phyloP scores from a whole-genome alignment of 2,797 vertebrate species.

The Gephyroberyx darwinii region DNA sequence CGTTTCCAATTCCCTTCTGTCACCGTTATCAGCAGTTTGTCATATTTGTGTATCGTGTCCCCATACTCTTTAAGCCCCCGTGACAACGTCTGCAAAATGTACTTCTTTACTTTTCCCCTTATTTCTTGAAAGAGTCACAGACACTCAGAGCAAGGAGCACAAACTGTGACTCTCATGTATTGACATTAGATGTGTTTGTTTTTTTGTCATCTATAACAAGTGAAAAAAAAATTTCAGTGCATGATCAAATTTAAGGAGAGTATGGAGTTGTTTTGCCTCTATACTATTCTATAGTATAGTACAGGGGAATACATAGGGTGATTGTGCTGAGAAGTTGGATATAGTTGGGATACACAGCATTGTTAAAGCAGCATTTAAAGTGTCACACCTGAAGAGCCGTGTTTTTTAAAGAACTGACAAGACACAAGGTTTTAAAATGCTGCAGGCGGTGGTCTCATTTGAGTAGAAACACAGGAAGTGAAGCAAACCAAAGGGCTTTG shows the following conservation, averaged over 20 bases:
- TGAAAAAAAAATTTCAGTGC: constrained; percentile 1
- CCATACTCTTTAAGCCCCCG: constrained; percentile 69
- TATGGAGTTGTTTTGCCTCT: constrained; percentile 2
- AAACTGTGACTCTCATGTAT: constrained; percentile 45
- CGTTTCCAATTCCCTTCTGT: constrained; percentile 72
- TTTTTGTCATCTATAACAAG: constrained; percentile 15
- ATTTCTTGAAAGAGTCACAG: constrained; percentile 57
- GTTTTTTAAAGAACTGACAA: constrained; percentile 31
- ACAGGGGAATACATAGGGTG: background rate
- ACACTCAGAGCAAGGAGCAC: constrained; percentile 47
- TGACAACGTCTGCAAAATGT: constrained; percentile 69
- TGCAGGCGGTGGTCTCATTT: constrained; percentile 28
- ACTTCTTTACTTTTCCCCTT: constrained; percentile 50
- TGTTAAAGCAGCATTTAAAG: constrained; percentile 24
- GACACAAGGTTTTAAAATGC: constrained; percentile 36
- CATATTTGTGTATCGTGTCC: constrained; percentile 71
- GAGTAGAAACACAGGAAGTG: constrained; percentile 26
- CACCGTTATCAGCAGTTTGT: constrained; percentile 72
- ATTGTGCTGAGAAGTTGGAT: background rate
- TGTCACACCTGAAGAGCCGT: constrained; percentile 24
- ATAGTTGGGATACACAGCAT: constrained; percentile 20
- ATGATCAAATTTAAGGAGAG: background rate
- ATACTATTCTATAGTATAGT: background rate
- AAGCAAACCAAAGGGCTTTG: constrained; percentile 44
- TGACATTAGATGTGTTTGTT: constrained; percentile 28